A percentile compares a stretch with the other conserved stretches of the same genome.
These are phyloP conservation scores for Panagrolaimus sp. DNA, from an alignment of 1,140 invertebrate genomes.

Conservation along the genomic window DNA sequence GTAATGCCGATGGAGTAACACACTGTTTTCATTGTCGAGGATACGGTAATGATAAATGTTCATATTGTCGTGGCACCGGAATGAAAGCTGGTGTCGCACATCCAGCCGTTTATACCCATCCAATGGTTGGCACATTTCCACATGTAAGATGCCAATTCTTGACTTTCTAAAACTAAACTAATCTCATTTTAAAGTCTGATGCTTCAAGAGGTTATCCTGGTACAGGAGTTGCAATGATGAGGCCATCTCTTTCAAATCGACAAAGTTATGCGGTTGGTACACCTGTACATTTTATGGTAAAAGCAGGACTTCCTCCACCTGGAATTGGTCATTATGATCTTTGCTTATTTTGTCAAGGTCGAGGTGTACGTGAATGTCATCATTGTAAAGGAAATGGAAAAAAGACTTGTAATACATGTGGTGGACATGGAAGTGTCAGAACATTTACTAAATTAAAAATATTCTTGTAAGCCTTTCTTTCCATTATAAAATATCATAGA, in stretches of 20 bases:
- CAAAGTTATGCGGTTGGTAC: slow-evolving; percentile 51
- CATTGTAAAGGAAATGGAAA: slow-evolving; percentile 58
- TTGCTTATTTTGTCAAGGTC: slow-evolving; percentile 55
- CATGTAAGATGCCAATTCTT: slow-evolving; percentile 40
- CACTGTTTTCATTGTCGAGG: slow-evolving; percentile 58
- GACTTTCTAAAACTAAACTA: background rate
- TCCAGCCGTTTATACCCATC: slow-evolving; percentile 57
- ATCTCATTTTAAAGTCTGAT: slow-evolving; percentile 29
- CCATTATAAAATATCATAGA: background rate
- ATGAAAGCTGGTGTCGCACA: slow-evolving; percentile 59
- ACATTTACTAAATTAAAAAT: slow-evolving; percentile 56
- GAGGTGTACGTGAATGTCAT: slow-evolving; percentile 53
- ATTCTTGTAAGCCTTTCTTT: slow-evolving; percentile 44
- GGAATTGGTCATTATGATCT: slow-evolving; percentile 56
- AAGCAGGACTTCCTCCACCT: slow-evolving; percentile 55
- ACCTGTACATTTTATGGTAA: slow-evolving; percentile 58
- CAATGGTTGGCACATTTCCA: slow-evolving; percentile 57
- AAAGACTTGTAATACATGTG: slow-evolving; percentile 50
- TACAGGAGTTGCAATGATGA: slow-evolving; percentile 45
- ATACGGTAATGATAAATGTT: slow-evolving; percentile 55
- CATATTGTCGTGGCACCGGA: slow-evolving; percentile 55
- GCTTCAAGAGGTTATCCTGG: slow-evolving; percentile 49
- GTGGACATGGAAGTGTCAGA: slow-evolving; percentile 49
- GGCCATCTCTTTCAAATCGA: slow-evolving; percentile 37
- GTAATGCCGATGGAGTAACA: slow-evolving; percentile 47